Base-by-base conservation (phyloP, 2,888 invertebrate genomes). In the Melanophora roralis region DNA sequence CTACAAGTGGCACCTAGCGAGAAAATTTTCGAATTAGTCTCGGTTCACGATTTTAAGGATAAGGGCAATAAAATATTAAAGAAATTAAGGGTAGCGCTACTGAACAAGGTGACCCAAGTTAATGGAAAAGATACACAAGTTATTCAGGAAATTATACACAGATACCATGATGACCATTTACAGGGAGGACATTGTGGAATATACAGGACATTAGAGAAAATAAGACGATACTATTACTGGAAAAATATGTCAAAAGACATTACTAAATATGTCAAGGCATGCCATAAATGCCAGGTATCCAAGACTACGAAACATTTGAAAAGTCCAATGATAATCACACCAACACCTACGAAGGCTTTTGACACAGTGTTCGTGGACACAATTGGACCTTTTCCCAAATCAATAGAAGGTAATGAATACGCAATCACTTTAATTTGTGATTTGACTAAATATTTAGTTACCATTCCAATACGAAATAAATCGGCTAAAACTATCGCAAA, bases 381-480 rank as follows among this genome's bases (percentile, higher is more conserved):
- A 5, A 27, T 27, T 5, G 27, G 27, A 3, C 27, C 27, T 5
- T 6, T 27, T 3, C 3, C 27, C 27, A 6, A 6, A 27, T 27
- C 27, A 27, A 27, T 27, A 27, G 67, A 34, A 78, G 78, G n/a
- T 9, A 78, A 75, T 45, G 51, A 69, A 43, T 80, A 80, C 36
- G 80, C 81, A 27, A 65, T 80, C 1, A 80, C 75, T 3, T 16
- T 73, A n/a, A 81, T 73, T n/a, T 84, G 60, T 75, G 36, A 84
- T 47, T 47, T 77, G 36, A 84, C 51, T 43, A 78, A 67, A 60
- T 78, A 67, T 67, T 19, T 85, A 16, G 65, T 82, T 11, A 69
- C 82, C 7, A 72, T 81, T 27, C 82, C 27, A 6, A 27, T 27
- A 27, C 3, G 27, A 27, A 6, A 27, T 6, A 27, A 6, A 27